These are phyloP conservation scores for Yponomeuta malinellus DNA, from an alignment of 2,888 invertebrate species.

Conservation along the genomic window DNA sequence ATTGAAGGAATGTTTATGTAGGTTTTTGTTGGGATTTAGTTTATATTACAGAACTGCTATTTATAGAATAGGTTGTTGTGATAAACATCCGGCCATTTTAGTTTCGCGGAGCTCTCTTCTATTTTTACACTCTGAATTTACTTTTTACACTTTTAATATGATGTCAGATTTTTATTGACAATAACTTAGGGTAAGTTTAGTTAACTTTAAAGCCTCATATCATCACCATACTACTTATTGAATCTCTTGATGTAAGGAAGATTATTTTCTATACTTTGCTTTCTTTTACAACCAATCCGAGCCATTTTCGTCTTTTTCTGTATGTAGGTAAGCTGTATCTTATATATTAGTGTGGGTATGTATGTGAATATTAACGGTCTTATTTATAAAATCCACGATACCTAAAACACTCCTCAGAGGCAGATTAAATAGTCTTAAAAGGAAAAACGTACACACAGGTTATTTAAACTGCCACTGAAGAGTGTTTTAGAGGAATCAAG, in stretches of 20 bases:
- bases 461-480: too few species aligned
- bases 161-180: constrained; percentile 37
- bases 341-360: constrained; percentile 29
- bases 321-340: constrained; percentile 24
- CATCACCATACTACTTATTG: constrained; percentile 11
- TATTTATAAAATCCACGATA: too few species aligned
- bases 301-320: constrained; percentile 47
- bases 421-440: too few species aligned
- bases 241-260: constrained; percentile 29
- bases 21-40: background rate
- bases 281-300: constrained; percentile 49
- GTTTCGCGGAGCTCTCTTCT: background rate
- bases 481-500: too few species aligned
- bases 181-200: constrained; percentile 30
- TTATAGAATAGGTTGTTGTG: constrained; percentile 39
- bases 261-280: constrained; percentile 20
- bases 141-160: constrained; percentile 17
- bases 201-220: constrained; percentile 17
- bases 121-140: constrained; percentile 23
- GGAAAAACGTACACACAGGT: too few species aligned
- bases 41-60: constrained; percentile 1
- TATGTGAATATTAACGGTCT: constrained; percentile 23
- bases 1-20: background rate
- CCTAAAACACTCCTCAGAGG: too few species aligned
- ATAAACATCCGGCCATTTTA: constrained; percentile 42